phyloP scores from a whole-genome alignment of 92 coral and sea anemone genomes.

The Epizoanthus scotinus region DNA sequence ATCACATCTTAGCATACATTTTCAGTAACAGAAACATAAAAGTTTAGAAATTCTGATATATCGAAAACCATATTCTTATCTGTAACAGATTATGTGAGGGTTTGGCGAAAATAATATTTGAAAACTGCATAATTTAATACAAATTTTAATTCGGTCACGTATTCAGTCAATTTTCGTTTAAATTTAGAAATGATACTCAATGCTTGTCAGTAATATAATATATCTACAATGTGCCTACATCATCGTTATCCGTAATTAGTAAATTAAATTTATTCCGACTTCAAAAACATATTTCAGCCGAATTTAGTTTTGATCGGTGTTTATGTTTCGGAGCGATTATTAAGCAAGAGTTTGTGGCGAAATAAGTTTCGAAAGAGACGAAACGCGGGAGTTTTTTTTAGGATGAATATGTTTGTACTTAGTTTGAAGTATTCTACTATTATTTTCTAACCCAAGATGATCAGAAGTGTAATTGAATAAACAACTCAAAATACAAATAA shows the following conservation, averaged over 20 bases:
- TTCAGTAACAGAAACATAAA: background rate
- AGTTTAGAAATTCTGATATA: background rate
- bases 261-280: constrained; percentile 28
- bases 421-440: background rate
- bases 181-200: background rate
- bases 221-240: background rate
- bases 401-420: background rate
- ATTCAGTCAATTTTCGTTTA: background rate
- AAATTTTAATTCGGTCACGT: background rate
- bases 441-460: background rate
- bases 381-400: background rate
- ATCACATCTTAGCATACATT: no score
- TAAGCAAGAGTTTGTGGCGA: background rate
- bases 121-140: constrained; percentile 16
- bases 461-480: background rate
- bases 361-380: background rate
- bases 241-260: background rate
- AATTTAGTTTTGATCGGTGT: background rate
- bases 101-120: background rate
- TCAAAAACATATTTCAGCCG: constrained; percentile 11
- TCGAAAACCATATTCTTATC: constrained; percentile 3
- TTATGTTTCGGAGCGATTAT: background rate
- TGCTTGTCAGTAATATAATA: no score
- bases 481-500: constrained; percentile 4
- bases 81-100: background rate